Base-by-base conservation (phyloP, 2,797 vertebrate genomes). In the Amniataba percoides region DNA sequence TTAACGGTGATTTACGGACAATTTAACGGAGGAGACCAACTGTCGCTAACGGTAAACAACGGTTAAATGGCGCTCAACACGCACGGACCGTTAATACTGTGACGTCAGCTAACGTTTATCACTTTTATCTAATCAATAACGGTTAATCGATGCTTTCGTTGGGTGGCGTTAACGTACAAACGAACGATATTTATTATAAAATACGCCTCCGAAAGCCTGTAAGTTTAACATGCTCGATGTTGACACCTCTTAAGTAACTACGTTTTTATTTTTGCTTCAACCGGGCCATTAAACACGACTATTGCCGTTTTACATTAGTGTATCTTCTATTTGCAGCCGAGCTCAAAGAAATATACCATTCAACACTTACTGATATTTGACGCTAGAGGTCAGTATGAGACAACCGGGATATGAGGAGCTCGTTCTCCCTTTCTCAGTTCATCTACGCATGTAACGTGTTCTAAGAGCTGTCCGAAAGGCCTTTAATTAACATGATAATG, bases 301-400 rank as follows among this genome's bases (percentile, higher is more conserved):
- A 23, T 23, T 23, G 21, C 13, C 5, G 3, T 31, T 31, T 15
- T 14, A 3, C 18, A 3, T n/a, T 1, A 13, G n/a, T n/a, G n/a
- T 15, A 7, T 59, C 11, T 3, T 5, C 1, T 5, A 65, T 16
- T 25, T 5, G 19, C 3, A 31, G 15, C 19, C 7, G 4, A 27
- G 21, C 2, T 51, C 4, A 25, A 36, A 43, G 3, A n/a, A 25
- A 11, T 7, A n/a, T 34, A 2, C 4, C 21, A 65, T 23, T 7
- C 21, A 34, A 65, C n/a, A 27, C 0, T 39, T 51, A 4, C 16
- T 25, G 1, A 7, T 34, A 16, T 73, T 25, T 3, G 56, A 42
- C 92, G 67, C 87, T 78, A 94, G 93, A 85, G 78, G 91, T 84
- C 92, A 92, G 85, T 53, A 80, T 82, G 21, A 79, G 40, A 82